These are phyloP conservation scores for Tryphoninae sp. DNA, from an alignment of 2,888 invertebrate species.

Conservation along the genomic window DNA sequence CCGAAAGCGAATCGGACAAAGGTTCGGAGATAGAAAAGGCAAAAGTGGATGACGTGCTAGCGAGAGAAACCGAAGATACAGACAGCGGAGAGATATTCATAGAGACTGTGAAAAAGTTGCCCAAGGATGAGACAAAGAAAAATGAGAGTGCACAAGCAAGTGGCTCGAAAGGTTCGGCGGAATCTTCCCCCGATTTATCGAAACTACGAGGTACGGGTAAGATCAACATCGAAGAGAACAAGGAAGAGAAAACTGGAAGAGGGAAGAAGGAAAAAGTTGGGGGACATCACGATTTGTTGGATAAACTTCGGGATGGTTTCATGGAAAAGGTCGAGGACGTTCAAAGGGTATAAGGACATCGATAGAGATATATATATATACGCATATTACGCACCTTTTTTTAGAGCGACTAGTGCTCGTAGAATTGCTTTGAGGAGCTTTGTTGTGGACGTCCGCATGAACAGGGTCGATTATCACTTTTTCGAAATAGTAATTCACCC, in stretches of 20 bases:
- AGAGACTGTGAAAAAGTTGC: slow-evolving; percentile 24
- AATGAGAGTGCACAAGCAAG: background rate
- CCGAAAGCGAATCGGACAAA: slow-evolving; percentile 32
- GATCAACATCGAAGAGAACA: slow-evolving; percentile 11
- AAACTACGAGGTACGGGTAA: slow-evolving; percentile 4
- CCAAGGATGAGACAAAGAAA: slow-evolving; percentile 25
- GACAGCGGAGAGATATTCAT: slow-evolving; percentile 23
- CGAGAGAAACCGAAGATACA: background rate
- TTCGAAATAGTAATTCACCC: no score
- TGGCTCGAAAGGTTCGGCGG: slow-evolving; percentile 35
- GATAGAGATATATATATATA: background rate
- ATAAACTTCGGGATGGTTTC: slow-evolving; percentile 74
- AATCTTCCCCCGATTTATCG: slow-evolving; percentile 35
- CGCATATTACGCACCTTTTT: background rate
- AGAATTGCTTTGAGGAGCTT: no score
- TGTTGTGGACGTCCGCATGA: no score
- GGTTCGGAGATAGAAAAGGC: slow-evolving; percentile 4
- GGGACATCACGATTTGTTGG: slow-evolving; percentile 60
- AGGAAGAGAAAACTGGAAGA: slow-evolving; percentile 28
- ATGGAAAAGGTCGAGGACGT: slow-evolving; percentile 84
- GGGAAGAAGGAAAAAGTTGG: slow-evolving; percentile 57
- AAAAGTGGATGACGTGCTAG: background rate
- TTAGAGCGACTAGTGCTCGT: no score
- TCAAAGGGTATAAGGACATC: slow-evolving; percentile 83
- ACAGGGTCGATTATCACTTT: no score